Percentiles rank a stretch among this genome's conserved stretches.
These are phyloP conservation scores for Falco cherrug DNA, from an alignment of 2,797 vertebrate species.

Conservation along the genomic window DNA sequence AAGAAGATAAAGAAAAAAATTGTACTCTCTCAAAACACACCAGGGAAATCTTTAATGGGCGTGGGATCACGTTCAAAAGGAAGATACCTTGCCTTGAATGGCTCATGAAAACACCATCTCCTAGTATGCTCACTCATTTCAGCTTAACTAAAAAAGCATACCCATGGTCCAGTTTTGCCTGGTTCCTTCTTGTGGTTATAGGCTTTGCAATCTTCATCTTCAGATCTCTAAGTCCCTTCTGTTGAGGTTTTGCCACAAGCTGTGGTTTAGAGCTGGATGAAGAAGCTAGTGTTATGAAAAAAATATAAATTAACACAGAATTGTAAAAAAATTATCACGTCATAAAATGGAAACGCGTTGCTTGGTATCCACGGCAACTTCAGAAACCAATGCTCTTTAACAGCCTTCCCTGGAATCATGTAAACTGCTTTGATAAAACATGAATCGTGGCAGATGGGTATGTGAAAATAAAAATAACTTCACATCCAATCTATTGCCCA, in stretches of 20 bases:
- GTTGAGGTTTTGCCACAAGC: background rate
- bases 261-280: background rate
- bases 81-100: background rate
- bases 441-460: constrained; percentile 66
- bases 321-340: constrained; percentile 46
- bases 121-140: background rate
- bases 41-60: background rate
- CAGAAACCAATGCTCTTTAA: constrained; percentile 67
- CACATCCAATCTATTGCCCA: constrained; percentile 38
- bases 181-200: background rate
- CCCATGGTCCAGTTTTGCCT: background rate
- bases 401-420: constrained; percentile 55
- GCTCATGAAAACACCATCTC: background rate
- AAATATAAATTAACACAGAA: background rate
- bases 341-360: constrained; percentile 24
- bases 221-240: background rate
- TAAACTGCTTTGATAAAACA: constrained; percentile 69
- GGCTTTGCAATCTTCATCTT: accelerated
- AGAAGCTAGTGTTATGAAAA: background rate
- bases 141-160: background rate
- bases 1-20: background rate
- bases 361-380: constrained; percentile 53
- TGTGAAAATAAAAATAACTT: constrained; percentile 67
- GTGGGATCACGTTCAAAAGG: background rate
- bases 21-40: background rate